A percentile compares a stretch with the other conserved stretches of the same genome.
These are phyloP conservation scores for Phylloscopus collybita DNA, from an alignment of 2,797 vertebrate genomes.

Conservation along the genomic window DNA sequence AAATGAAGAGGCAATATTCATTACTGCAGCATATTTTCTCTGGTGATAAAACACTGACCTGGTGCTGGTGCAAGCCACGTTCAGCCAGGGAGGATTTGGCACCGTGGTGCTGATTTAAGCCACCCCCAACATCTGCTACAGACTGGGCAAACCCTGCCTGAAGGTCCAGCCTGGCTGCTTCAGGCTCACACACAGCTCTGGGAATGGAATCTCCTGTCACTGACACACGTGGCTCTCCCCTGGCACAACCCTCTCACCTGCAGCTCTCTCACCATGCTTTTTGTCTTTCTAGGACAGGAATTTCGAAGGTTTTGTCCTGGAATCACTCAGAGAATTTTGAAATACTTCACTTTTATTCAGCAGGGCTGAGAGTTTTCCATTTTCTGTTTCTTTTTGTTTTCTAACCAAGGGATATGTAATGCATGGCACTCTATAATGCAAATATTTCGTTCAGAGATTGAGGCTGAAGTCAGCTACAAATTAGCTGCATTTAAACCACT, in stretches of 20 bases:
- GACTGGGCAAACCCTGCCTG: not conserved
- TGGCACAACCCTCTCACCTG: not conserved
- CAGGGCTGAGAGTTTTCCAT: not conserved
- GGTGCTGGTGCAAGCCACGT: not conserved
- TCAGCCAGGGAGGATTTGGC: not conserved
- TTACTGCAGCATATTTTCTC: not conserved
- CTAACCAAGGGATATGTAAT: not conserved
- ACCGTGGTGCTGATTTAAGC: not conserved
- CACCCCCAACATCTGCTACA: fast-evolving
- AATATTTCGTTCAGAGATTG: not conserved
- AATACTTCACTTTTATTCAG: not conserved
- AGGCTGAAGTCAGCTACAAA: not conserved
- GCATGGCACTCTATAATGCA: not conserved
- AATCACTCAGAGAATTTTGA: not conserved
- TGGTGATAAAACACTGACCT: fast-evolving
- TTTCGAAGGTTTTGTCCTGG: not conserved
- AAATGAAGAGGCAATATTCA: not conserved
- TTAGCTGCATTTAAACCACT: not conserved
- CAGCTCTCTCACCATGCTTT: not conserved
- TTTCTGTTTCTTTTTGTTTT: not conserved
- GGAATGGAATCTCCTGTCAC: not conserved
- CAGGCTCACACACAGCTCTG: not conserved
- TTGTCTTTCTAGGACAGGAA: not conserved
- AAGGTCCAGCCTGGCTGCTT: not conserved
- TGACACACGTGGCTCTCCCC: not conserved